Evolutionary conservation across 2,113 vertebrate species (phyloP).

Genomic region (Nothoprocta pentlandii): DNA sequence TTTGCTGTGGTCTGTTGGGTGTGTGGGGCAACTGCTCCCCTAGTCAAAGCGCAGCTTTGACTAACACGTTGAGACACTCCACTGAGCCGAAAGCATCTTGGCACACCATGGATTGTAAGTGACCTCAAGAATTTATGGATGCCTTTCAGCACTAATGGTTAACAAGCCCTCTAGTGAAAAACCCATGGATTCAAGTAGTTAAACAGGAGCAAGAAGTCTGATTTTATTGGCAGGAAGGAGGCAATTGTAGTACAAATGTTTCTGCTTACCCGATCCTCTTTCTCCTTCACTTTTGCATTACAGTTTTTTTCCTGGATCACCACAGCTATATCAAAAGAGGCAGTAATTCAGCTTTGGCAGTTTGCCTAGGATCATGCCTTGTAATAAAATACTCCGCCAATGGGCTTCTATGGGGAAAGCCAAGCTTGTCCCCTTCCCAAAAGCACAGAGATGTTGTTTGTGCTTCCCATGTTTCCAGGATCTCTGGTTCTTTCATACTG

Average conservation of each 20-base stretch:
- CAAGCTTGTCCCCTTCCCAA: neutral
- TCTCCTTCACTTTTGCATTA: neutral
- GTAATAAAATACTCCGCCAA: neutral
- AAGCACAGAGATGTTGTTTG: neutral
- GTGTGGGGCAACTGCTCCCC: neutral
- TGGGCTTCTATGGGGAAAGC: neutral
- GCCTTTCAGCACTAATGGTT: neutral
- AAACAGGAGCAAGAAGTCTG: neutral
- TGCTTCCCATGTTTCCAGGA: neutral
- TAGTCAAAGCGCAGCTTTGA: neutral
- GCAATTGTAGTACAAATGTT: neutral
- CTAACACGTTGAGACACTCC: neutral
- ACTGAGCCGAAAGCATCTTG: neutral
- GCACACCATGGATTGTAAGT: neutral
- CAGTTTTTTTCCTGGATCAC: neutral
- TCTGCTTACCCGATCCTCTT: neutral
- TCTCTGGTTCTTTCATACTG: neutral
- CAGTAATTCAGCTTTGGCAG: neutral
- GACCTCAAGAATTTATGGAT: neutral
- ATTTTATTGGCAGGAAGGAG: neutral
- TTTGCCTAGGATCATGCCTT: neutral
- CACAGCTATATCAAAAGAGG: neutral
- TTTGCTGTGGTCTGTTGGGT: neutral
- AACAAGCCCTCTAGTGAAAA: neutral
- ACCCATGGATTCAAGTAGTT: neutral